A percentile compares a stretch with the other conserved stretches of the same genome.
Evolutionary conservation across 2,113 vertebrate species (phyloP).

Genomic region (Cranoglanis bouderius): DNA sequence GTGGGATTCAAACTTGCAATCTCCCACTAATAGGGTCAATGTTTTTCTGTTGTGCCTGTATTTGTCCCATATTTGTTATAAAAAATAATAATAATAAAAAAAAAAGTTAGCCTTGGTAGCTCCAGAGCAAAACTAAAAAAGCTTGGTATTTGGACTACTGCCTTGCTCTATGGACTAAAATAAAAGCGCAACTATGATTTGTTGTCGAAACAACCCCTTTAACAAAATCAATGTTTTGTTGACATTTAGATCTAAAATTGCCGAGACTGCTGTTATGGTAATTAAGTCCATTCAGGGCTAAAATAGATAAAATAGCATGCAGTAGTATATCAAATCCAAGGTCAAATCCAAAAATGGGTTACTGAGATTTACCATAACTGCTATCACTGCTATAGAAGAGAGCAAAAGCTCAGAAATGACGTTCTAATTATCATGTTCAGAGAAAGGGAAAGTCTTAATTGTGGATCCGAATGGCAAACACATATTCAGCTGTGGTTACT

Average conservation of each 20-base stretch:
- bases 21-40: not conserved
- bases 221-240: not conserved
- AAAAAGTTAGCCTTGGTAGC: not conserved
- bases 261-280: not conserved
- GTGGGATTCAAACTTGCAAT: not conserved
- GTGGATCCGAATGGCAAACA: conserved; percentile 69
- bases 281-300: not conserved
- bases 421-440: conserved; percentile 69
- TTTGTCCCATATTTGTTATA: not conserved
- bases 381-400: conserved; percentile 59
- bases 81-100: not conserved
- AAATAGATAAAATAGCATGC: not conserved
- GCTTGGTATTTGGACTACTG: not conserved
- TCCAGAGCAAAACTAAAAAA: not conserved
- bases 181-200: not conserved
- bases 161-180: not conserved
- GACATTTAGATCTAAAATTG: not conserved
- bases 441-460: conserved; percentile 72
- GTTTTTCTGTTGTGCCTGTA: not conserved
- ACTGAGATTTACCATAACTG: conserved; percentile 52
- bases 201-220: not conserved
- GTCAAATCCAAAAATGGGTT: not conserved
- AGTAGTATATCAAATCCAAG: not conserved
- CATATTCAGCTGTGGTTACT: conserved; percentile 68
- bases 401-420: conserved; percentile 63